Percentiles rank a stretch among this genome's conserved stretches.
These are phyloP conservation scores for Archocentrus centrarchus DNA, from an alignment of 2,113 vertebrate species.

Conservation along the genomic window DNA sequence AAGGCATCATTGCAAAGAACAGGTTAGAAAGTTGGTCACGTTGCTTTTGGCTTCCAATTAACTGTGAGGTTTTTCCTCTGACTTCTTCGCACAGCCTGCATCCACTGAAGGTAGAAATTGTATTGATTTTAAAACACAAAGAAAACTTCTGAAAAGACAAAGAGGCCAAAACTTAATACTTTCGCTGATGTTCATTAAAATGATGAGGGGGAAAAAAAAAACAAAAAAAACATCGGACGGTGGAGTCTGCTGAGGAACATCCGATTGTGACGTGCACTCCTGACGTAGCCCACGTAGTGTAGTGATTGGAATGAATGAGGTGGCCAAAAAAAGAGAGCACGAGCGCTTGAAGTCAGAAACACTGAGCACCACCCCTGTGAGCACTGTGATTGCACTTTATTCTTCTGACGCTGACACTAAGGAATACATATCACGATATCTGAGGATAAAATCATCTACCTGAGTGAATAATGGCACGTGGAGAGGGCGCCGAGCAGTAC, in stretches of 20 bases:
- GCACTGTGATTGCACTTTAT: background rate
- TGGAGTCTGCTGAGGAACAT: background rate
- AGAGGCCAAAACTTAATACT: background rate
- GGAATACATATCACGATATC: background rate
- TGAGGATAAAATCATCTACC: background rate
- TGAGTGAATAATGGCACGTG: conserved; percentile 64
- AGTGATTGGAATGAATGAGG: conserved; percentile 13
- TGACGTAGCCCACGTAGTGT: background rate
- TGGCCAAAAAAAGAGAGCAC: background rate
- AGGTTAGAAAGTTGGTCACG: background rate
- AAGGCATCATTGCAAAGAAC: background rate
- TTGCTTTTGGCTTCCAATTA: background rate
- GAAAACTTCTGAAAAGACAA: background rate
- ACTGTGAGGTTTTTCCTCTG: background rate
- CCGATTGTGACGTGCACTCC: background rate
- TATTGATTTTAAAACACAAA: background rate
- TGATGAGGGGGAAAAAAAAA: background rate
- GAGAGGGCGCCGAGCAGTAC: conserved; percentile 69
- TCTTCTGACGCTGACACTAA: background rate
- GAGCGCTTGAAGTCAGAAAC: background rate
- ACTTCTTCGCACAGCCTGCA: background rate
- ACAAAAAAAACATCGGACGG: too few species aligned
- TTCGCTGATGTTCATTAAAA: background rate
- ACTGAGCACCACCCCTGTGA: too few species aligned
- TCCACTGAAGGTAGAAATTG: background rate